Evolutionary conservation across 2,113 vertebrate genomes (phyloP).

Genomic region (Eclectus roratus): DNA sequence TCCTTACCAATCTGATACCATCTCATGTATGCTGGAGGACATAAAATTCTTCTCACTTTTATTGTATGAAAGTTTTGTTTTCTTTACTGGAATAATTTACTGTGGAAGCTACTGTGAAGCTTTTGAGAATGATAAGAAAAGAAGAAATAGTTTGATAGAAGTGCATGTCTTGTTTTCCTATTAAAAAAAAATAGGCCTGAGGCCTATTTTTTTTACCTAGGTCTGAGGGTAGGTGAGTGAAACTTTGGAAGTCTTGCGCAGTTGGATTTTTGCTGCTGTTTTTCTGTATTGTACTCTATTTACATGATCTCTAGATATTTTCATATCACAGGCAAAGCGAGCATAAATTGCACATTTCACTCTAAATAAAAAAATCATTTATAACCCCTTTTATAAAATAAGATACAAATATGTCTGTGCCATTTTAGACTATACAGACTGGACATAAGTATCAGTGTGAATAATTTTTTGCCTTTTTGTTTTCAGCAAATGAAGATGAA

Average conservation of each 20-base stretch:
- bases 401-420: not conserved
- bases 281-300: not conserved
- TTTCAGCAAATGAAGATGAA: conserved; percentile 64
- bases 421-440: not conserved
- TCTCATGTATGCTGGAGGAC: not conserved
- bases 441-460: not conserved
- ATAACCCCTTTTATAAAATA: not conserved
- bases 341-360: not conserved
- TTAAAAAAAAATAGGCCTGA: not conserved
- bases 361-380: not conserved
- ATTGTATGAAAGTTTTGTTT: not conserved
- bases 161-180: not conserved
- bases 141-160: not conserved
- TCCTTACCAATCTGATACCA: not conserved
- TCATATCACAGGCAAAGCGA: not conserved
- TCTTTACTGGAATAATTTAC: not conserved
- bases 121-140: not conserved
- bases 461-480: conserved; percentile 19
- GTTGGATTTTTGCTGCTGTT: not conserved
- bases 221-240: not conserved
- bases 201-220: not conserved
- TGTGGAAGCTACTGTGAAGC: not conserved
- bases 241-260: not conserved
- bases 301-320: not conserved
- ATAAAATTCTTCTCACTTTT: not conserved